Percentiles rank a stretch among this genome's conserved stretches.
phyloP scores from a whole-genome alignment of 2,888 invertebrate genomes.

The Melanchra persicariae region DNA sequence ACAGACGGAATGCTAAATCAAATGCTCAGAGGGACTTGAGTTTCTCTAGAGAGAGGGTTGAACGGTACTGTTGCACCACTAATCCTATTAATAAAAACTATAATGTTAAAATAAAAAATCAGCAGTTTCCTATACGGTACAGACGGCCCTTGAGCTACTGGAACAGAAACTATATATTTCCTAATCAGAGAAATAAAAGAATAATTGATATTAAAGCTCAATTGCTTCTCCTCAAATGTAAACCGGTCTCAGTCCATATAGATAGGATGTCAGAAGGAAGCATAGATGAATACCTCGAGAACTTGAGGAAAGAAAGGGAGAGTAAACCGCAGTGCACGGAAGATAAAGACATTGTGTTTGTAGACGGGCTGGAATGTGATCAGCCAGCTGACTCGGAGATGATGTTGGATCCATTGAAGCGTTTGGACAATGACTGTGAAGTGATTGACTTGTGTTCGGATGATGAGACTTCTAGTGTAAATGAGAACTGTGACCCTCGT shows the following conservation, averaged over 20 bases:
- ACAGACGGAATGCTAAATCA: constrained; percentile 81
- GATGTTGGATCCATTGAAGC: constrained; percentile 79
- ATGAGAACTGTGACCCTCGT: constrained; percentile 87
- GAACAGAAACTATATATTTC: constrained; percentile 84
- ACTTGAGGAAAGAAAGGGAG: constrained; percentile 77
- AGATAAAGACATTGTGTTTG: constrained; percentile 87
- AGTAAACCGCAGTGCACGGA: constrained; percentile 66
- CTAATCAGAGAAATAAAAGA: constrained; percentile 84
- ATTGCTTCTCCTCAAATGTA: constrained; percentile 88
- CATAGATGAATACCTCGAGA: constrained; percentile 84
- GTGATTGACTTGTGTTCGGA: constrained; percentile 93
- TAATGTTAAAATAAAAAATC: constrained; percentile 82
- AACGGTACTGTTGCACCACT: constrained; percentile 84
- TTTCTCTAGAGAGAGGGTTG: constrained; percentile 84
- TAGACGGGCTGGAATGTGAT: constrained; percentile 82
- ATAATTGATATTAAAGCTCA: constrained; percentile 86
- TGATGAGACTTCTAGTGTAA: constrained; percentile 89
- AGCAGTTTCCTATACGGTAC: constrained; percentile 85
- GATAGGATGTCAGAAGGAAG: constrained; percentile 83
- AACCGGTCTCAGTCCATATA: constrained; percentile 85
- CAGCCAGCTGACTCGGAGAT: constrained; percentile 75
- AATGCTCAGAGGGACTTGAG: constrained; percentile 79
- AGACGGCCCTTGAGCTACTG: constrained; percentile 87
- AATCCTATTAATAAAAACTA: constrained; percentile 78
- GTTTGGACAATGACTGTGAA: constrained; percentile 85